Base-by-base conservation (phyloP, 2,888 invertebrate species). In the Hyalella azteca region DNA sequence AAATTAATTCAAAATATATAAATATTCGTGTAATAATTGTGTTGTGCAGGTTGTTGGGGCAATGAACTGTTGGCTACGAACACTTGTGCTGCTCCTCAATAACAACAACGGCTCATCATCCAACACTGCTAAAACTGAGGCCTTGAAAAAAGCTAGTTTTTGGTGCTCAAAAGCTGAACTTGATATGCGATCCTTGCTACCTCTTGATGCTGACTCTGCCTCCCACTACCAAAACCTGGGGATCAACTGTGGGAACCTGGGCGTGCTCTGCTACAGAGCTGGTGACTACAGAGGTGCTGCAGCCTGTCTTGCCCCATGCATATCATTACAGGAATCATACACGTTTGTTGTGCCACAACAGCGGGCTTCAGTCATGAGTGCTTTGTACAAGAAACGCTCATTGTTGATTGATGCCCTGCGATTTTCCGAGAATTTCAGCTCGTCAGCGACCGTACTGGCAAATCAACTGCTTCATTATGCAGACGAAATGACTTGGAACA, bases 401-500 rank as follows among this genome's bases (percentile, higher is more conserved):
- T 32, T 80, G 29, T 77, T 75, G 80, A 78, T 78, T 60, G 82
- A 82, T 29, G 78, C 77, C 19, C 80, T 80, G 15, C 78, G 82
- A 5, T 80, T 78, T 54, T 9, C 49, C 29, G 78, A 54, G 36
- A 66, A 80, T 5, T 40, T 54, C 40, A 78, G 80, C 80, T 80
- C 78, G 59, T 78, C 82, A 1, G 79, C 60, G 0, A 49, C 80
- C 13, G 82, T 66, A 36, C 66, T 66, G 66, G 66, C 66, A 7
- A 3, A 36, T 32, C 66, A 66, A 36, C 29, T 66, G 66, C 66
- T 66, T 11, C 66, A 66, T 36, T 19, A 36, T 19, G 66, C 66
- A 15, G 66, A 32, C 26, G 66, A 66, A 36, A 3, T 19, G 2
- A 36, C 39, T 9, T 50, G 60, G 32, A 80, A 77, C 40, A 7